phyloP scores from a whole-genome alignment of 1,140 invertebrate genomes.

The Magallana ariakensis region DNA sequence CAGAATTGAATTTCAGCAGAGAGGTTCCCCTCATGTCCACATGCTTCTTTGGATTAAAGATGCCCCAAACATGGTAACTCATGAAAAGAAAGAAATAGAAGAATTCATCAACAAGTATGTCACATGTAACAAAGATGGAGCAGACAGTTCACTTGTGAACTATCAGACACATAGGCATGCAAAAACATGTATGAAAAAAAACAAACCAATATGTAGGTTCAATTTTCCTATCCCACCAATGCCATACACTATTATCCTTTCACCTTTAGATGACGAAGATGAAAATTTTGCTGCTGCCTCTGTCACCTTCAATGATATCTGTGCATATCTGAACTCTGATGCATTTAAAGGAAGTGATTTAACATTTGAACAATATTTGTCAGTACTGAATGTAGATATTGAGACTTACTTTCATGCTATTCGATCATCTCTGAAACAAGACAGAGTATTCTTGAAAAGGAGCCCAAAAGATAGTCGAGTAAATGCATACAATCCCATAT shows the following conservation, averaged over 20 bases:
- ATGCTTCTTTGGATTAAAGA: constrained; percentile 49
- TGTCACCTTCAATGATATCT: no score
- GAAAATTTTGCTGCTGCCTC: background rate
- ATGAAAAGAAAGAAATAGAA: constrained; percentile 19
- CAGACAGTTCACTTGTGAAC: constrained; percentile 6
- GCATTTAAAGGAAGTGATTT: background rate
- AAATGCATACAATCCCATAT: constrained; percentile 37
- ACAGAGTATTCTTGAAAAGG: constrained; percentile 40
- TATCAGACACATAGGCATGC: constrained; percentile 55
- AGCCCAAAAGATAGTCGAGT: constrained; percentile 37
- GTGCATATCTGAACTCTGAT: background rate
- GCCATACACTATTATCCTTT: background rate
- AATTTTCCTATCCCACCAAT: constrained; percentile 22
- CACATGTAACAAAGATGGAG: constrained; percentile 25
- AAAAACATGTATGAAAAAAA: constrained; percentile 45
- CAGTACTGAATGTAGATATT: background rate
- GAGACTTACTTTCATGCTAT: constrained; percentile 40
- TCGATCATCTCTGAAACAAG: background rate
- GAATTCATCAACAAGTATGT: constrained; percentile 39
- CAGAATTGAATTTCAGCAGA: constrained; percentile 50
- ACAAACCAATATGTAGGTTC: constrained; percentile 19
- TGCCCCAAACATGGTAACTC: constrained; percentile 8
- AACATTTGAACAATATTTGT: constrained; percentile 26
- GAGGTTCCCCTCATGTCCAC: constrained; percentile 51
- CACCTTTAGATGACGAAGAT: background rate